phyloP scores from a whole-genome alignment of 2,888 invertebrate species.

The Tenthredo amoena region DNA sequence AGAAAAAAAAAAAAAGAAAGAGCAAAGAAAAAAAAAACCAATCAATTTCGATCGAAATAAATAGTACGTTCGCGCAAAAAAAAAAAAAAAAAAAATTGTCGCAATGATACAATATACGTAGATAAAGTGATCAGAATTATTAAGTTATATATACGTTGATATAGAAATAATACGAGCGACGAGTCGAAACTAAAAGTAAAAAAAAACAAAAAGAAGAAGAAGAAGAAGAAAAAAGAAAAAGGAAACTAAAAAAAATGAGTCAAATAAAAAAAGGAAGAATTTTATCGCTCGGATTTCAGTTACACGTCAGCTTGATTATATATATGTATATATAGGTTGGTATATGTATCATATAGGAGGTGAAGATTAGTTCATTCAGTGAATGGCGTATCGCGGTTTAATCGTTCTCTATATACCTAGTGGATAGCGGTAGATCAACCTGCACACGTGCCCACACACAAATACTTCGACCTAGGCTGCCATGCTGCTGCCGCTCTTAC shows the following conservation, averaged over 20 bases:
- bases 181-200: background rate
- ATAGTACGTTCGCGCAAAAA: too few species aligned
- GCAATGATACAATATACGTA: too few species aligned
- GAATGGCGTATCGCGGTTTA: slow-evolving; percentile 23
- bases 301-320: background rate
- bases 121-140: too few species aligned
- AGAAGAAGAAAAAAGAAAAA: background rate
- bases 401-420: slow-evolving; percentile 24
- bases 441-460: slow-evolving; percentile 38
- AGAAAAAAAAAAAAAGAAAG: background rate
- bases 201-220: background rate
- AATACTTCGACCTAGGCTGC: slow-evolving; percentile 10
- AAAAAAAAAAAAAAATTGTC: too few species aligned
- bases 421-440: slow-evolving; percentile 36
- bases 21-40: background rate
- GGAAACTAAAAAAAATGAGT: background rate
- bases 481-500: background rate
- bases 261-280: background rate
- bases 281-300: background rate
- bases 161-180: too few species aligned
- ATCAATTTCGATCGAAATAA: too few species aligned
- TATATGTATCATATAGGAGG: background rate
- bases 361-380: slow-evolving; percentile 9
- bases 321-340: background rate
- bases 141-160: too few species aligned